Base-by-base conservation (phyloP, 2,888 invertebrate species). In the Antitype chi region DNA sequence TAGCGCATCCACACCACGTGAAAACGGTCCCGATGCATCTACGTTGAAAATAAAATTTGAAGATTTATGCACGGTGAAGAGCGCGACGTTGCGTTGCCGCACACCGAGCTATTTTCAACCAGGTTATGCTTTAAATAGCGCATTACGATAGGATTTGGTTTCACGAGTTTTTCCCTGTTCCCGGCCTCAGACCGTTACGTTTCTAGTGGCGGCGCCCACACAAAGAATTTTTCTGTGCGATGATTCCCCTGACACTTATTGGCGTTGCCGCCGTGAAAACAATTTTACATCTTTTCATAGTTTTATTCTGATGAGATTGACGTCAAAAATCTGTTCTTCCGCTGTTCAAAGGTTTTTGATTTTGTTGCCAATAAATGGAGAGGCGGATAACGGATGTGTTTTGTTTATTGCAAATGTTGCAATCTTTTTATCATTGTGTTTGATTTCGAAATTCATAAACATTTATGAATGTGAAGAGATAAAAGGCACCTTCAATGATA, bases 121-220 rank as follows among this genome's bases (percentile, higher is more conserved):
- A 94, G 94, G 96, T 95, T 96, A 96, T 95, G 96, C 96, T 96
- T 95, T 95, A 96, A 96, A 96, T 96, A 96, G 96, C 95, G 91
- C 94, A 96, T 96, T 95, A 96, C 96, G 96, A 96, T 96, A 96
- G 96, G 94, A 96, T 96, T 96, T 96, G 94, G 96, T 96, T 96
- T 96, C 96, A 96, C 94, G 91, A 95, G 94, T 95, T 96, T 96
- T 96, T 95, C 95, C 95, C 95, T 94, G 94, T 94, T 95, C 94
- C 91, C 94, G 93, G 93, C 94, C 92, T 89, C 93, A 90, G 88
- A 83, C 90, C 90, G 94, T 92, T 92, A 90, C 93, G 92, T 92
- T 93, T 92, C 91, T 90, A 90, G 92, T 91, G 91, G 88, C 92
- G 83, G 90, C 94, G 93, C 95, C 95, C 94, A 95, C 96, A 92